A percentile compares a stretch with the other conserved stretches of the same genome.
These are phyloP conservation scores for Struthidea cinerea DNA, from an alignment of 2,113 vertebrate genomes.

Conservation along the genomic window DNA sequence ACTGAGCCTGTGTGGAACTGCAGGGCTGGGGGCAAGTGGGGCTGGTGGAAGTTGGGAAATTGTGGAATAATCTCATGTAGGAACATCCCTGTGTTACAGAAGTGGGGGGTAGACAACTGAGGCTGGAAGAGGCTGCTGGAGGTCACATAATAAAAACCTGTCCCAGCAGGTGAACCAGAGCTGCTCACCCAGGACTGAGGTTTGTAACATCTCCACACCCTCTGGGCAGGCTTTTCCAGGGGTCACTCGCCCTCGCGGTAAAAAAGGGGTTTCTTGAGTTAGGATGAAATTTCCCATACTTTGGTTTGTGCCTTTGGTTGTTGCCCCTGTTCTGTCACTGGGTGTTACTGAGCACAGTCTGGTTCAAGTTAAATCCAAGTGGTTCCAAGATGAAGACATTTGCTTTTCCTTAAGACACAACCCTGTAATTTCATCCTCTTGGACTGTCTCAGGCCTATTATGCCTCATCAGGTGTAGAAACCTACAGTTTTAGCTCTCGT, in stretches of 20 bases:
- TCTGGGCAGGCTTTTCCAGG: background rate
- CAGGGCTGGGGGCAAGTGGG: background rate
- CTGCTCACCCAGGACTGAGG: background rate
- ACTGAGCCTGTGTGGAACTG: rapidly evolving
- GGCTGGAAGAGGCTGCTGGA: background rate
- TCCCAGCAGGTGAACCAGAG: background rate
- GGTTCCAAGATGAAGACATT: background rate
- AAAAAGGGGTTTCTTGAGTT: rapidly evolving
- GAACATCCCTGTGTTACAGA: background rate
- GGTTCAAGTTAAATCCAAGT: background rate
- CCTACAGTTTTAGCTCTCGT: background rate
- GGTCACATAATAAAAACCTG: background rate
- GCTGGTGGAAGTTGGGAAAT: background rate
- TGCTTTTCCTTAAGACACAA: background rate
- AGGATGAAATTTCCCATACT: background rate
- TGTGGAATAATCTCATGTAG: rapidly evolving
- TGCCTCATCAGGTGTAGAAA: background rate
- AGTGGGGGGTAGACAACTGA: rapidly evolving
- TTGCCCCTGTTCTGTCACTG: background rate
- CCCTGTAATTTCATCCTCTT: background rate
- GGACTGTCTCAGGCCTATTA: background rate
- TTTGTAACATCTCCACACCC: background rate
- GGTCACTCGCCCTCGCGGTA: too few species aligned
- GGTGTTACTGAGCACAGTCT: background rate
- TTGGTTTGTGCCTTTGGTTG: rapidly evolving